phyloP scores from a whole-genome alignment of 2,113 vertebrate genomes.

The Ptilorrhoa leucosticta region DNA sequence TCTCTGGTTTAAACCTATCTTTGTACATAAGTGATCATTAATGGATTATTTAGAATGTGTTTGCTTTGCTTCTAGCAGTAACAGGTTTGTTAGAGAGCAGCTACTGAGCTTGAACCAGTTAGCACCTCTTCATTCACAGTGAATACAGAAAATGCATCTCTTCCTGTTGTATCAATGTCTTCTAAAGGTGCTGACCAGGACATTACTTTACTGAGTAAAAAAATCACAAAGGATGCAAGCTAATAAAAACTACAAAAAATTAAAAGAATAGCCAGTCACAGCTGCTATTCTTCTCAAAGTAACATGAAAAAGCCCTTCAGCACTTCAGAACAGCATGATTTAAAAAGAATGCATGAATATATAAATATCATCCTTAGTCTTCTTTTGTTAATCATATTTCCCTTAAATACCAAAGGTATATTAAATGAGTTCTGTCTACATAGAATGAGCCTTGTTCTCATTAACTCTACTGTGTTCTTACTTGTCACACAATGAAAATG shows the following conservation, averaged over 20 bases:
- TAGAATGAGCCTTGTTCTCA: background rate
- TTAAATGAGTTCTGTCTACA: background rate
- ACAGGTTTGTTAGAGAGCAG: background rate
- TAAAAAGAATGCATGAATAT: background rate
- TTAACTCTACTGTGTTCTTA: background rate
- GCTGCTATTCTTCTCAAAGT: background rate
- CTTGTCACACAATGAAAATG: background rate
- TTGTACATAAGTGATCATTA: background rate
- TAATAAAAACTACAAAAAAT: slow-evolving; percentile 13
- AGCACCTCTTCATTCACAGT: background rate
- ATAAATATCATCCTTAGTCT: background rate
- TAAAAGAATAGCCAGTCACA: background rate
- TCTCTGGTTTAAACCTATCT: background rate
- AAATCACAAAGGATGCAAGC: background rate
- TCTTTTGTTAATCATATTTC: background rate
- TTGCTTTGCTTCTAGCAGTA: background rate
- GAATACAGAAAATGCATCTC: background rate
- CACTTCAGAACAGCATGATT: background rate
- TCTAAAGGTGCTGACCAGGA: background rate
- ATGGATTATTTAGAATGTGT: background rate
- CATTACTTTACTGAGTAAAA: background rate
- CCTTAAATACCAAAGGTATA: background rate
- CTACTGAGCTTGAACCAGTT: background rate
- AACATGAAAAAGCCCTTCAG: background rate
- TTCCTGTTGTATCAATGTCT: slow-evolving; percentile 8